Evolutionary conservation across 2,797 vertebrate species (phyloP).

Genomic region (Sebastes kiyomatsui): DNA sequence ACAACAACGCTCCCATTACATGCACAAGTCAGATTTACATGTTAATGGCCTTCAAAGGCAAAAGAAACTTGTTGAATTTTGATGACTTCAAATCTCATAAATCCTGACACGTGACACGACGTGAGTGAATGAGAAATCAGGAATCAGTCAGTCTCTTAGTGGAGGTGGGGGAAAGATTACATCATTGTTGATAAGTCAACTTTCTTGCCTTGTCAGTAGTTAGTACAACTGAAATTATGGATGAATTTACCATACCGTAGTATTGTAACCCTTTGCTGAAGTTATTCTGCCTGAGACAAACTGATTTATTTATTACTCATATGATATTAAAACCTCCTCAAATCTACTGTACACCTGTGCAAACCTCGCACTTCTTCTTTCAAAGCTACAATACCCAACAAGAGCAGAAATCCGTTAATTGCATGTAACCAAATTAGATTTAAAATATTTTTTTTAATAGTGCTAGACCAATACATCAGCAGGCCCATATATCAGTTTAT

Average conservation of each 20-base stretch:
- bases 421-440: slow-evolving; percentile 1
- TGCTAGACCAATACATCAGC: background rate
- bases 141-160: background rate
- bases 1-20: slow-evolving; percentile 3
- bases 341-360: background rate
- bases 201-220: background rate
- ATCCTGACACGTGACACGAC: background rate
- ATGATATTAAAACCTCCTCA: background rate
- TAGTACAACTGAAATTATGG: background rate
- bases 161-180: background rate
- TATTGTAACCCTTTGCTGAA: background rate
- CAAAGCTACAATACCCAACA: background rate
- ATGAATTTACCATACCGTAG: background rate
- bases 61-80: slow-evolving; percentile 47
- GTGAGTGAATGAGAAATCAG: background rate
- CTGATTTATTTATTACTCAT: background rate
- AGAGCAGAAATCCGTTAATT: background rate
- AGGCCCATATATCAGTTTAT: background rate
- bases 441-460: background rate
- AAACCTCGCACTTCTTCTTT: background rate
- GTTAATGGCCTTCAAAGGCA: slow-evolving; percentile 3
- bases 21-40: slow-evolving; percentile 18
- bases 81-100: slow-evolving; percentile 1
- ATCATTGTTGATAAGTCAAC: background rate
- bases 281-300: background rate